Evolutionary conservation across 2,888 invertebrate genomes (phyloP), one percentile per base, ranked within the genome.

Genomic region (Agrypnus murinus): DNA sequence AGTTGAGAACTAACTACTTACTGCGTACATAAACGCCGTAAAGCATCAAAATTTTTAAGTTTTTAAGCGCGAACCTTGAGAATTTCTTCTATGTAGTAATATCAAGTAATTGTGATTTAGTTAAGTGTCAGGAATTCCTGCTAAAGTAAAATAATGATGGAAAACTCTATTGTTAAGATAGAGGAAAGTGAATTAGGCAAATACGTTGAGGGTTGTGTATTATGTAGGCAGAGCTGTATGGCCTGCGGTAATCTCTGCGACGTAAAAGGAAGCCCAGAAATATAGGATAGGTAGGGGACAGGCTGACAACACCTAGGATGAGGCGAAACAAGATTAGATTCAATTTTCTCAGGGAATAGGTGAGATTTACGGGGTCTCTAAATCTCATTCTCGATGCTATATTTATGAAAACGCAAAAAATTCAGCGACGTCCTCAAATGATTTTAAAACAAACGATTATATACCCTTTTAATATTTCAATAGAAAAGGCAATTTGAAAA

Each of bases 281-380:
- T 71, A 67, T 63, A 58, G 58, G 38, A 71, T 63, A 48, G 66
- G 71, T 57, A 71, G 58, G 71, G 67, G 67, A 60, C 48, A 57
- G 58, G 58, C 63, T 63, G 66, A 66, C 71, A 67, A 67, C 71
- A 71, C 66, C 66, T 71, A 66, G 48, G 66, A 71, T 71, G 71
- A 67, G 58, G 48, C 65, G 66, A 71, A 71, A 71, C 71, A 71
- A 69, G 72, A 74, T 74, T 74, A 74, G 70, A 72, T 72, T 70
- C 72, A 72, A 74, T 74, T 72, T 72, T 68, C 72, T 64, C 71
- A 72, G 68, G 65, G 70, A 74, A 72, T 74, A 72, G 72, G 71
- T 72, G 65, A 72, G 68, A 72, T 74, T 72, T 74, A 60, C 60
- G 70, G 57, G 50, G 66, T 45, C 53, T 66, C 67, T 70, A 62